Evolutionary conservation across 2,797 vertebrate species (phyloP).

Genomic region (Bovichtus diacanthus): DNA sequence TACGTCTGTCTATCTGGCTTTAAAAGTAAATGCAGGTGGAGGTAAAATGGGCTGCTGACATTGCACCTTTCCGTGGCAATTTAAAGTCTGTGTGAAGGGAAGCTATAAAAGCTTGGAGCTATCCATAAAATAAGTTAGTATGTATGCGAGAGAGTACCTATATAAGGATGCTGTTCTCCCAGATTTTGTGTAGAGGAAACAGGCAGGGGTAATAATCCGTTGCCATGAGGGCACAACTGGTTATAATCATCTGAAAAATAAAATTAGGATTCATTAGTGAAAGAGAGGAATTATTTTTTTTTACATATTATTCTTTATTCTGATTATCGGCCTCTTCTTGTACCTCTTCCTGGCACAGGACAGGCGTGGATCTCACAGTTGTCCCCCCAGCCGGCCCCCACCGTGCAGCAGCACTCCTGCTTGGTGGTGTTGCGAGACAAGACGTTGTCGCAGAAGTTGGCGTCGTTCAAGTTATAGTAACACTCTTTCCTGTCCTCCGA

Average conservation of each 20-base stretch:
- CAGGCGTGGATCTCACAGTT: slow-evolving; percentile 87
- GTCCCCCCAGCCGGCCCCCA: slow-evolving; percentile 85
- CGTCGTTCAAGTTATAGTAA: slow-evolving; percentile 83
- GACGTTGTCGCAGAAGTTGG: slow-evolving; percentile 85
- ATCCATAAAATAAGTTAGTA: slow-evolving; percentile 25
- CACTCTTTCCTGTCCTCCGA: slow-evolving; percentile 81
- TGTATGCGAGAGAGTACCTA: slow-evolving; percentile 70
- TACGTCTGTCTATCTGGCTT: slow-evolving; percentile 26
- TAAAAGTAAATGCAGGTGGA: slow-evolving; percentile 41
- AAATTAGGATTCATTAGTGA: slow-evolving; percentile 12
- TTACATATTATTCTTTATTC: slow-evolving; percentile 5
- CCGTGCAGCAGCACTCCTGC: slow-evolving; percentile 87
- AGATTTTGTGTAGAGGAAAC: slow-evolving; percentile 52
- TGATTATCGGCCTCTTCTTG: background rate
- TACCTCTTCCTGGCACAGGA: slow-evolving; percentile 80
- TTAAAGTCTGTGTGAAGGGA: slow-evolving; percentile 17
- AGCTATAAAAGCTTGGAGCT: slow-evolving; percentile 33
- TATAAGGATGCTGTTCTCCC: slow-evolving; percentile 66
- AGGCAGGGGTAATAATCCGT: slow-evolving; percentile 75
- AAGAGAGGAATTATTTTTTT: no score
- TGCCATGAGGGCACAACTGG: slow-evolving; percentile 84
- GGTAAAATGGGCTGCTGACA: slow-evolving; percentile 39
- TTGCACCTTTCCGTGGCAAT: slow-evolving; percentile 32
- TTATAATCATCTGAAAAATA: slow-evolving; percentile 81
- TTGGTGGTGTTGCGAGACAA: slow-evolving; percentile 84